Evolutionary conservation across 2,113 vertebrate genomes (phyloP), one percentile per base, ranked within the genome.

Genomic region (Tetrao urogallus): DNA sequence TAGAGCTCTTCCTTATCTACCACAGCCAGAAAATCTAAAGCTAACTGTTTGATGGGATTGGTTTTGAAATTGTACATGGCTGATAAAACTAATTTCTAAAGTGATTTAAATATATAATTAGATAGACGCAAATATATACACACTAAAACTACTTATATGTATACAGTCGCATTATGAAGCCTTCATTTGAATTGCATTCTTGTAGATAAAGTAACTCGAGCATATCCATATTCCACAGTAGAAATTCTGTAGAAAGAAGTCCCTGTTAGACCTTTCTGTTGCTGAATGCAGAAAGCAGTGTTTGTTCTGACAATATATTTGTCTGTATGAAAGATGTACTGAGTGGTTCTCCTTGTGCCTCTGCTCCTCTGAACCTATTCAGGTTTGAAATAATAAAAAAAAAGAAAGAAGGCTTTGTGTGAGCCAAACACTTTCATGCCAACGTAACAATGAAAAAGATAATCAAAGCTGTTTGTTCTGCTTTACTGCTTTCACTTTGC

Each of bases 401-500:
- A 82, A 73, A 76, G 27, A 61, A 61, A 64, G 82, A 73, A 76
- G 30, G 30, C 79, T 69, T 91, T 94, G 82, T 86, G 43, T 83
- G 73, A 93, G 85, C 85, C 81, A 80, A 92, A 75, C 48, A 12
- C 85, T 91, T 92, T 28, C 5, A 20, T 84, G 89, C 79, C 88
- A 91, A 54, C 40, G 2, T 60, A 86, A 91, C 91, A 94, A 83
- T 95, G 93, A 91, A 84, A 90, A 94, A 91, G 93, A 91, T 90
- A 86, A 95, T 94, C 82, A 86, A 80, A 94, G 89, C 80, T 94
- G 85, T 94, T 97, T 94, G 93, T 96, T 95, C 93, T 92, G 93
- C 90, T 94, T 86, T 92, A 10, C 79, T 86, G 88, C 57, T 88
- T 94, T 82, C 70, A 47, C 81, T 93, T 92, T 89, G 82, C 86